Evolutionary conservation across 2,888 invertebrate genomes (phyloP), one percentile per base, ranked within the genome.

Genomic region (Sericinus montela): DNA sequence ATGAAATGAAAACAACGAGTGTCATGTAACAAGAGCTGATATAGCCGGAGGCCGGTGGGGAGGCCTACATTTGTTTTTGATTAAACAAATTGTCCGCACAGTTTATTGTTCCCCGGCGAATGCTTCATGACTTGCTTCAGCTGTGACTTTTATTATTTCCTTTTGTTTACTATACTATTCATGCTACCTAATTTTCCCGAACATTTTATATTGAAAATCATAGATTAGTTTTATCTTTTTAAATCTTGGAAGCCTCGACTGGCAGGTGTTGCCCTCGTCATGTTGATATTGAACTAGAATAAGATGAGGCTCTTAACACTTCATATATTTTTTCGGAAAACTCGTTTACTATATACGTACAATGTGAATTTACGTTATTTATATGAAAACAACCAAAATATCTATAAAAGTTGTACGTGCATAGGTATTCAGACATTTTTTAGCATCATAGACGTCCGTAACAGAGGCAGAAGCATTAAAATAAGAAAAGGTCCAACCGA

Each of bases 31-130:
- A 62, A 34, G 44, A 60, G 58, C 34, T 47, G 34, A 48, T 53
- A 51, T 47, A 48, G 59, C 55, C 47, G 46, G 53, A 54, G 53
- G 44, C 53, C 57, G 53, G 58, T 52, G 53, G 67, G 65, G 65
- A 69, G 68, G 72, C 72, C 73, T 75, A 78, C 80, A 79, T 85
- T 84, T 80, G 77, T 88, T 85, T 87, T 86, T 87, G 86, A 88
- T 88, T 88, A 87, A 87, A 85, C 82, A 87, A 88, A 88, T 87
- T 86, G 86, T 78, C 76, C 75, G 73, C 76, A 55, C 76, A 73
- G 71, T 87, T 86, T 87, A 87, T 87, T 68, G 75, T 67, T 73
- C 85, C 77, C 83, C 56, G 44, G 77, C 65, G 80, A 65, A 62
- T 61, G 59, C 52, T 53, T 56, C 48, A 48, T 52, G 52, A 58